Percentiles rank a stretch among this genome's conserved stretches.
phyloP scores from a whole-genome alignment of 2,113 vertebrate genomes.

The Theristicus caerulescens region DNA sequence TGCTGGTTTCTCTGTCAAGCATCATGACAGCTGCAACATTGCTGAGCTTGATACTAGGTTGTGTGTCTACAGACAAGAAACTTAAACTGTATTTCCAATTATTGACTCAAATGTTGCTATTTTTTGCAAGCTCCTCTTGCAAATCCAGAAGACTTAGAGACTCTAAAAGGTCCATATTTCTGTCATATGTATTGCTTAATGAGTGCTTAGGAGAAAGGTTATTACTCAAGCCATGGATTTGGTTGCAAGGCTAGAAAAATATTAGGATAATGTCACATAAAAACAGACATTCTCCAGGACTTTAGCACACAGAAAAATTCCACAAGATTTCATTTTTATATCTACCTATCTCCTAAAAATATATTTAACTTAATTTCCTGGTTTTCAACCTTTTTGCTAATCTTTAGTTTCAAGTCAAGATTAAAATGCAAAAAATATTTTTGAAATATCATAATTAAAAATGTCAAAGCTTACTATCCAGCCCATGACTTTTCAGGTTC shows the following conservation, averaged over 20 bases:
- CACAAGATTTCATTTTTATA: background rate
- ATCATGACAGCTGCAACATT: background rate
- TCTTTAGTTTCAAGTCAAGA: background rate
- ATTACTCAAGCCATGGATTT: background rate
- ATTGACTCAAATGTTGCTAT: background rate
- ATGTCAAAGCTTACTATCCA: background rate
- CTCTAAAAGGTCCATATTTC: background rate
- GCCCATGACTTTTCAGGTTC: background rate
- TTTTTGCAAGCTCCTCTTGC: background rate
- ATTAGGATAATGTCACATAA: background rate
- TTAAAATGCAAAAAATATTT: background rate
- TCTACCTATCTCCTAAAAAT: background rate
- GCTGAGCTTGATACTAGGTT: background rate
- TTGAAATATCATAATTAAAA: background rate
- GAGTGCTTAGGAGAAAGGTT: background rate
- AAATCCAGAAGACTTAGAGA: background rate
- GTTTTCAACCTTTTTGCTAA: accelerated
- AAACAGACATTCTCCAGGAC: background rate
- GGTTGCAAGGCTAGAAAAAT: background rate
- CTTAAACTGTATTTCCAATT: background rate
- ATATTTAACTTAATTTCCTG: background rate
- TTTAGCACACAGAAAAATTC: background rate
- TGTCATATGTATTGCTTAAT: background rate
- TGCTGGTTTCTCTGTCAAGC: background rate
- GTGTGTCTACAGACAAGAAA: background rate